phyloP scores from a whole-genome alignment of 2,888 invertebrate genomes.

The Sepioteuthis lessoniana region DNA sequence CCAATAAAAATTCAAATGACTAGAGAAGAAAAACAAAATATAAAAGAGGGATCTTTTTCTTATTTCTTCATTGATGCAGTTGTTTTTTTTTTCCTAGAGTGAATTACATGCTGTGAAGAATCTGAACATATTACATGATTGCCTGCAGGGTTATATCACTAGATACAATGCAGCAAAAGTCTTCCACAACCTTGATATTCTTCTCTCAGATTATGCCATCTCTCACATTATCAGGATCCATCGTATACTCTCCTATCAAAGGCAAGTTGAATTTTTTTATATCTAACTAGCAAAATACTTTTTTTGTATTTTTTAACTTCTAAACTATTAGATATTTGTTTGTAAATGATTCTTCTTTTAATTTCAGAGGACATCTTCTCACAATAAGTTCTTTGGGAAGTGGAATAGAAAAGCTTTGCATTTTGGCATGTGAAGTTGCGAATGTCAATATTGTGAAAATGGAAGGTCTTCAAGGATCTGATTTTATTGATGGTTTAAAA shows the following conservation, averaged over 20 bases:
- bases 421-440: conserved; percentile 74
- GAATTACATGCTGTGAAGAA: conserved; percentile 70
- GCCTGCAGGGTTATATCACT: conserved; percentile 71
- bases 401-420: conserved; percentile 73
- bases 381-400: conserved; percentile 74
- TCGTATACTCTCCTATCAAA: conserved; percentile 71
- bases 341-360: conserved; percentile 48
- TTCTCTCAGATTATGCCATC: conserved; percentile 73
- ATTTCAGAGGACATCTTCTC: conserved; percentile 73
- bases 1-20: no score
- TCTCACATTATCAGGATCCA: conserved; percentile 73
- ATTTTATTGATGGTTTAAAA: conserved; percentile 75
- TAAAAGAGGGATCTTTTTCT: no score
- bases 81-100: conserved; percentile 60
- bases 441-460: conserved; percentile 72
- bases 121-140: conserved; percentile 69
- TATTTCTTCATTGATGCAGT: not conserved
- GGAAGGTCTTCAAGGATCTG: conserved; percentile 73
- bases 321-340: no score
- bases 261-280: not conserved
- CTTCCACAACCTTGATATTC: conserved; percentile 71
- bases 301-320: no score
- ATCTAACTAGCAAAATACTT: no score
- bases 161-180: conserved; percentile 75
- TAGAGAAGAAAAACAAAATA: no score